A percentile compares a stretch with the other conserved stretches of the same genome.
Conservation (phyloP, 2,113 vertebrate species). For the Neofelis nebulosa region DNA sequence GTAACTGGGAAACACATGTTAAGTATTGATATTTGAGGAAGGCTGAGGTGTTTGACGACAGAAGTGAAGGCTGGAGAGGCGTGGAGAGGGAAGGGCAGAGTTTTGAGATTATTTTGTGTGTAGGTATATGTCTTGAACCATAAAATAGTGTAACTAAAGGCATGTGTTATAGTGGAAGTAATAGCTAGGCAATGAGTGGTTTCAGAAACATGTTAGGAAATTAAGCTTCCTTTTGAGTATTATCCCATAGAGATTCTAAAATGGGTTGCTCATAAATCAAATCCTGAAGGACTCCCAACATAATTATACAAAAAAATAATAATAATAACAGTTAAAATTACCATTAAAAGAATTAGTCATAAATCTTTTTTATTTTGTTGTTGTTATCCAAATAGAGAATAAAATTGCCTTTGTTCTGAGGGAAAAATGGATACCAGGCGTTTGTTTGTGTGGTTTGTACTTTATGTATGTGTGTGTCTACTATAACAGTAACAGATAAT, state of each 20-base stretch:
- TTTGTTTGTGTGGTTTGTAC: constrained; percentile 37
- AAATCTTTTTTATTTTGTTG: neutral
- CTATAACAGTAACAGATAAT: constrained; percentile 68
- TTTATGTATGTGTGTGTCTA: constrained; percentile 59
- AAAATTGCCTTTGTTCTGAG: constrained; percentile 58
- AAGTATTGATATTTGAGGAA: neutral
- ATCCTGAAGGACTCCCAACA: constrained; percentile 42
- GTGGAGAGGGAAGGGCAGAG: neutral
- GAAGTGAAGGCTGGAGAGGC: neutral
- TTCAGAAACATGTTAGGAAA: constrained; percentile 64
- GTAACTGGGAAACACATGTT: neutral
- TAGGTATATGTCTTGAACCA: neutral
- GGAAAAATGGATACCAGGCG: neutral
- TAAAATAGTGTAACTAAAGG: neutral
- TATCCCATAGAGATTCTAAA: constrained; percentile 28
- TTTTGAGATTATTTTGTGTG: neutral
- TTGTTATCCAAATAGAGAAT: constrained; percentile 49
- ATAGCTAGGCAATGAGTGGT: constrained; percentile 38
- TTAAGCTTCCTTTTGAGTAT: constrained; percentile 64
- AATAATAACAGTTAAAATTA: constrained; percentile 5
- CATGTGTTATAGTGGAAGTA: neutral
- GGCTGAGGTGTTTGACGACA: constrained; percentile 23
- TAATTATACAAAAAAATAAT: neutral
- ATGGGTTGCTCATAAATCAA: constrained; percentile 61
- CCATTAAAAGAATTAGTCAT: constrained; percentile 12